Base-by-base conservation (phyloP, 2,888 invertebrate genomes). In the Eucriotettix oculatus region DNA sequence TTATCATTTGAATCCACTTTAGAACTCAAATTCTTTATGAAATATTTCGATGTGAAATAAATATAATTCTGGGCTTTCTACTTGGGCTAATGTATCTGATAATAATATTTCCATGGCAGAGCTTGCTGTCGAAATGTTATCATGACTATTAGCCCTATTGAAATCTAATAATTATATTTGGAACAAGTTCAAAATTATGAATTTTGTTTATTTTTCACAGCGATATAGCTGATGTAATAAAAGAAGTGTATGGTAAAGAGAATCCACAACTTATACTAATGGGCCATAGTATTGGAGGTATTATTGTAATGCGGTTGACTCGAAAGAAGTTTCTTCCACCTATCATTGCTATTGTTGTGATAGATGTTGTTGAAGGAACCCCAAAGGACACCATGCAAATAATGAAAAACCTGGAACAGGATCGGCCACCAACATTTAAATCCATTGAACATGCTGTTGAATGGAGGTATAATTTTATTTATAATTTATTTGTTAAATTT, bases 321-420 rank as follows among this genome's bases (percentile, higher is more conserved):
- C 75, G 79, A 60, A 70, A 72, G 63, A 76, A 81, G 0, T 71
- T 86, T 54, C 79, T 90, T 61, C 80, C 84, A 43, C 80, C 81
- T 63, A 75, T 93, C 52, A 80, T 78, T 60, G 93, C 87, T 9
- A 77, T 97, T 9, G 87, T 90, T 62, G 96, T 99, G 2, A 96
- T 99, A 66, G 99, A 99, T 77, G 97, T 99, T 0, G 98, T 99
- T 1, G 99, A 99, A 79, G 98, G 96, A 7, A 95, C 95, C 10
- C 98, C 98, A 9, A 84, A 99, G 82, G 96, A 98, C 68, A 90
- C 97, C 0, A 76, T 99, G 55, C 84, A 89, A 12, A 89, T 90
- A 65, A 99, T 99, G 99, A 95, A 96, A 74, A 89, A 87, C 69
- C 92, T 96, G 70, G 78, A 99, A 11, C 78, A 92, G 66, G 87